Percentiles rank a stretch among this genome's conserved stretches.
phyloP scores from a whole-genome alignment of 2,888 invertebrate species.

The Drosophila niveifrons region DNA sequence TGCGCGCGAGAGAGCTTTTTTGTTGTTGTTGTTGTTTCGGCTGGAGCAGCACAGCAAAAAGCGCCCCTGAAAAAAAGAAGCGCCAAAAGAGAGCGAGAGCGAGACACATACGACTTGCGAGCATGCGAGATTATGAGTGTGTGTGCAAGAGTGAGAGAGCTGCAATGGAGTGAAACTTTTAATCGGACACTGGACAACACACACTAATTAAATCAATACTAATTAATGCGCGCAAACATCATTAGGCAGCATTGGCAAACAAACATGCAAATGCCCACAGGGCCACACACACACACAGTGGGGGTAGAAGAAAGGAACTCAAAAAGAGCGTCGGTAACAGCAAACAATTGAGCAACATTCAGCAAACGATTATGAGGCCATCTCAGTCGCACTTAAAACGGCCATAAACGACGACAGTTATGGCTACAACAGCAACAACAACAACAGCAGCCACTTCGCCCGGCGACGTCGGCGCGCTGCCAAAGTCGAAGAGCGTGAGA shows the following conservation, averaged over 20 bases:
- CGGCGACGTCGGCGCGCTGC: constrained; percentile 58
- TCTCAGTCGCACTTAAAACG: constrained; percentile 85
- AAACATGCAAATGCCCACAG: constrained; percentile 50
- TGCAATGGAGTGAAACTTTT: constrained; percentile 29
- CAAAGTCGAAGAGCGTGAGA: constrained; percentile 78
- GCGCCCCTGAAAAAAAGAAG: constrained; percentile 50
- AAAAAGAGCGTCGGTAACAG: constrained; percentile 55
- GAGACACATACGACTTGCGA: constrained; percentile 3
- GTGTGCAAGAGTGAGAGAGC: constrained; percentile 24
- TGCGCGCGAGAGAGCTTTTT: constrained; percentile 68
- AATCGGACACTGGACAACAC: constrained; percentile 38
- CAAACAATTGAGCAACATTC: constrained; percentile 82
- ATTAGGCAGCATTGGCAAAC: constrained; percentile 60
- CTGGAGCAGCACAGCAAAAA: constrained; percentile 35
- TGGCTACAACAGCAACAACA: constrained; percentile 63
- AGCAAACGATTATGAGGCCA: constrained; percentile 85
- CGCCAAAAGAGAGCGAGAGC: constrained; percentile 49
- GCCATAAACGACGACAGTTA: constrained; percentile 84
- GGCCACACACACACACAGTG: not conserved
- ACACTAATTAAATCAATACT: constrained; percentile 77
- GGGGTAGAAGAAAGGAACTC: constrained; percentile 10
- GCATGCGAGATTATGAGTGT: constrained; percentile 10
- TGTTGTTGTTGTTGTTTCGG: constrained; percentile 27
- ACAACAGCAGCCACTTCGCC: constrained; percentile 43
- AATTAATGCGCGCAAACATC: constrained; percentile 71